phyloP scores from a whole-genome alignment of 2,888 invertebrate species.

The Cylindroiulus punctatus region DNA sequence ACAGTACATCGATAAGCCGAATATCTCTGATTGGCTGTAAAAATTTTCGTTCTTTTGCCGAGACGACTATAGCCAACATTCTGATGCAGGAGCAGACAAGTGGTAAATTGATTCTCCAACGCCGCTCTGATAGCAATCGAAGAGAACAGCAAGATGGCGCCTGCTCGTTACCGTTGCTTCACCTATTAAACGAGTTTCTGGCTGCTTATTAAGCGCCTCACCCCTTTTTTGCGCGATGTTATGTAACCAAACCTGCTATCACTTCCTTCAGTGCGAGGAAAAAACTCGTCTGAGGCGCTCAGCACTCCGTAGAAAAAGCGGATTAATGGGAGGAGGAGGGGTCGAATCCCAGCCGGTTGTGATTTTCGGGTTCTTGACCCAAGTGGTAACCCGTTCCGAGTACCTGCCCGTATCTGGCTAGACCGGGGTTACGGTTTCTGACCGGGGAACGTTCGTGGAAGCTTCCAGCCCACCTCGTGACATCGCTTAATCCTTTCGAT shows the following conservation, averaged over 20 bases:
- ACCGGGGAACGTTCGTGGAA: not conserved
- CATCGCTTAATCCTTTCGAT: too few relatives aligned
- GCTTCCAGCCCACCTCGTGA: too few relatives aligned
- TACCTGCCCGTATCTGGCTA: slow-evolving; percentile 31
- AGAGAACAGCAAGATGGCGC: not conserved
- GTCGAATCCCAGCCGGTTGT: not conserved
- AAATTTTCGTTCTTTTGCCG: too few relatives aligned
- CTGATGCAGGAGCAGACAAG: too few relatives aligned
- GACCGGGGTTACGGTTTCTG: not conserved
- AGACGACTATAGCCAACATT: too few relatives aligned
- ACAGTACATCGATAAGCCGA: too few relatives aligned
- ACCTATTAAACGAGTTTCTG: slow-evolving; percentile 38
- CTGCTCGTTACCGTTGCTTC: slow-evolving; percentile 17
- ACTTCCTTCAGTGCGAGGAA: slow-evolving; percentile 10
- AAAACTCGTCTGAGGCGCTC: not conserved
- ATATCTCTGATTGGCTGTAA: too few relatives aligned
- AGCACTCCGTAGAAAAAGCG: not conserved
- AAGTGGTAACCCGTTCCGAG: not conserved
- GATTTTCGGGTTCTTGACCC: not conserved
- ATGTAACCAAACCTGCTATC: slow-evolving; percentile 19
- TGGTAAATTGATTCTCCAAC: too few relatives aligned
- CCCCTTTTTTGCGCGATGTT: slow-evolving; percentile 33
- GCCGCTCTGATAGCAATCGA: too few relatives aligned
- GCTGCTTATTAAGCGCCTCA: not conserved
- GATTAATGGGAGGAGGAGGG: not conserved